Evolutionary conservation across 2,888 invertebrate species (phyloP), one percentile per base, ranked within the genome.

Genomic region (Cactoblastis cactorum): DNA sequence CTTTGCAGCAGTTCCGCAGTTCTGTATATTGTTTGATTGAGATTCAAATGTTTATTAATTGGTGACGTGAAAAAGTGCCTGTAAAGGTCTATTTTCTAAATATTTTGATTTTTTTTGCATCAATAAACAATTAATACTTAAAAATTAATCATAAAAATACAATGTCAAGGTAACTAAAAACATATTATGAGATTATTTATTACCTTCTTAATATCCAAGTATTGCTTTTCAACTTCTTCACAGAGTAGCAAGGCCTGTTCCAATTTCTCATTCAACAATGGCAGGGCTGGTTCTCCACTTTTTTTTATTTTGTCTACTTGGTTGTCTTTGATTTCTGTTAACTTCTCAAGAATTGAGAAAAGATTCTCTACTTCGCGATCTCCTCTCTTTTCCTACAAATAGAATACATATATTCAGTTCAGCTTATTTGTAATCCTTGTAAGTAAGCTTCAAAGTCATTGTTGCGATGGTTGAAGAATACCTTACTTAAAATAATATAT

Each of bases 281-380:
- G 91, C 47, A 95, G 75, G 61, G 92, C 91, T 52, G 85, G 82
- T 69, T 92, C 91, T 35, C 92, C 91, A 53, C 91, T 80, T 56
- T 92, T 91, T 54, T 91, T 91, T n/a, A 94, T 91, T 61, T 92
- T 92, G 33, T 93, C 93, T 4, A 95, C 87, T 71, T 95, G 92
- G 51, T 92, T 93, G 67, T 95, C 94, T 71, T 93, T 94, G 17
- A 96, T 91, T 59, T 96, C 95, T 1, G 94, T 94, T 9, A 95
- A 90, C 63, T 93, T 92, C 77, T 96, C 95, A 34, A 96, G 90
- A 49, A 95, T 92, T 59, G 92, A 91, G 78, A 96, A 95, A 51
- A 97, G 87, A 61, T 92, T 91, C 69, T 95, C 95, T 1, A 96
- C 93, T 84, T 97, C 97, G 60, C 93, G 88, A 63, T 97, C 96